Percentiles rank a stretch among this genome's conserved stretches.
These are phyloP conservation scores for Oscheius sp. DNA, from an alignment of 2,888 invertebrate species.

Conservation along the genomic window DNA sequence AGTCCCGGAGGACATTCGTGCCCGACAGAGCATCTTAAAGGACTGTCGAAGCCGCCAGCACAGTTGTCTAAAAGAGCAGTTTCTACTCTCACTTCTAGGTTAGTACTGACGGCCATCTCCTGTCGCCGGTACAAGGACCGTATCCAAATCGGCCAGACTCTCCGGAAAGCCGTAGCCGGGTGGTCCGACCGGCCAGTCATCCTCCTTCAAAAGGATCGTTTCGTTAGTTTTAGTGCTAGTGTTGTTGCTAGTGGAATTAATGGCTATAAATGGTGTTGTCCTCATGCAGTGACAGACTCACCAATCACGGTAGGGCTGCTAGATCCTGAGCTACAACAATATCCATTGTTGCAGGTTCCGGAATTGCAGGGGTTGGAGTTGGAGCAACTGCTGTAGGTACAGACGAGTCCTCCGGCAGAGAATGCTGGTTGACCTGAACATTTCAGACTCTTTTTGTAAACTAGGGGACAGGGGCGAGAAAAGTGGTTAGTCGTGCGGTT, in stretches of 20 bases:
- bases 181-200: constrained; percentile 66
- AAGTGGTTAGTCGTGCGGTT: constrained; percentile 24
- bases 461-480: not conserved
- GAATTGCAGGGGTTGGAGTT: constrained; percentile 66
- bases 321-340: constrained; percentile 67
- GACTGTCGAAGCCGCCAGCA: constrained; percentile 63
- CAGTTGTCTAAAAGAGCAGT: constrained; percentile 54
- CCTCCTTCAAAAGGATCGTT: constrained; percentile 40
- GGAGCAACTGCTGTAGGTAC: constrained; percentile 71
- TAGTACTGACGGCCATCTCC: constrained; percentile 66
- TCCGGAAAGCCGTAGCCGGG: constrained; percentile 65
- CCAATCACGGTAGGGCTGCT: constrained; percentile 49
- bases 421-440: constrained; percentile 44
- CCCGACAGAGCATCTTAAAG: constrained; percentile 54
- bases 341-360: constrained; percentile 73
- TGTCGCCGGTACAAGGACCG: constrained; percentile 63
- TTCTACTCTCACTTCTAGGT: not conserved
- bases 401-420: constrained; percentile 63
- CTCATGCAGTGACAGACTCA: constrained; percentile 36
- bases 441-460: not conserved
- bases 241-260: constrained; percentile 28
- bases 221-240: constrained; percentile 35
- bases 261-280: constrained; percentile 15
- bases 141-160: constrained; percentile 62
- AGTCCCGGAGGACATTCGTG: constrained; percentile 67